These are phyloP conservation scores for Apodemia duryi DNA, from an alignment of 2,888 invertebrate species.

Conservation along the genomic window DNA sequence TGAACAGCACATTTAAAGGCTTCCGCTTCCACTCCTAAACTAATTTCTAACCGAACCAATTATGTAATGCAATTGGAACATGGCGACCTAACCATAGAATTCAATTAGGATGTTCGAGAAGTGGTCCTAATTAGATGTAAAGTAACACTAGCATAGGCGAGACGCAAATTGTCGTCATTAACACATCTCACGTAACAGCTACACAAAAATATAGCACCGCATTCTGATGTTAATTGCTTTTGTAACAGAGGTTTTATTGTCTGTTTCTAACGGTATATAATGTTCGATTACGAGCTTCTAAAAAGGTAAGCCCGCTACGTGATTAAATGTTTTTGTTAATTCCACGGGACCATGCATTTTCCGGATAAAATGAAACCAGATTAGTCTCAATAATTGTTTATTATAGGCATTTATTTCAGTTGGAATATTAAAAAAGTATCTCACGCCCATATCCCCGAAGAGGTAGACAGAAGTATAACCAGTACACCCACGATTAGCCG, in stretches of 20 bases:
- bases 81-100: constrained; percentile 10
- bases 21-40: background rate
- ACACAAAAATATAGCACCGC: constrained; percentile 1
- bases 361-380: too few relatives aligned
- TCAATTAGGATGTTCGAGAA: constrained; percentile 18
- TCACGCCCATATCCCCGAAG: too few relatives aligned
- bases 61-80: constrained; percentile 18
- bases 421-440: too few relatives aligned
- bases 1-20: background rate
- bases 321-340: too few relatives aligned
- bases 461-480: too few relatives aligned
- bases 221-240: constrained; percentile 11
- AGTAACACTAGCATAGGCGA: constrained; percentile 14
- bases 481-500: too few relatives aligned
- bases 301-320: too few relatives aligned
- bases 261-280: constrained; percentile 5
- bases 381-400: too few relatives aligned
- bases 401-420: too few relatives aligned
- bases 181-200: constrained; percentile 16
- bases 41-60: constrained; percentile 14
- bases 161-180: constrained; percentile 24
- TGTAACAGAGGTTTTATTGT: constrained; percentile 12
- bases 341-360: too few relatives aligned
- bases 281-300: background rate
- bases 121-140: constrained; percentile 19